Conservation (phyloP, 2,113 vertebrate genomes). For the Lamprotornis superbus region DNA sequence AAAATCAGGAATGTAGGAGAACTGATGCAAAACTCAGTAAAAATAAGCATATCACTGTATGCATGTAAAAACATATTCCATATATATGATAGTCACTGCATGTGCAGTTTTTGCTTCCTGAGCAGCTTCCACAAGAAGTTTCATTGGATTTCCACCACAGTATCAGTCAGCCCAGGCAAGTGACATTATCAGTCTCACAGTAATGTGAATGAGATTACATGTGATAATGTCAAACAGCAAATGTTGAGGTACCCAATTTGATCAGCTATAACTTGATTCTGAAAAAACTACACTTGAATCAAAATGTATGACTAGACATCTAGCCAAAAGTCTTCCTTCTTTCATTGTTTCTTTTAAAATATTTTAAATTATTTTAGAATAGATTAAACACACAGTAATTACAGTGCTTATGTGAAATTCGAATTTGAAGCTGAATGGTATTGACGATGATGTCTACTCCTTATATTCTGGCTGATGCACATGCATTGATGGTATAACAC, state of each 20-base stretch:
- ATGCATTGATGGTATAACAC: not conserved
- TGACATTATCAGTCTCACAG: not conserved
- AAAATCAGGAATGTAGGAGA: not conserved
- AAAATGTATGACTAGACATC: not conserved
- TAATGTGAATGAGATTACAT: not conserved
- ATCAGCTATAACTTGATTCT: not conserved
- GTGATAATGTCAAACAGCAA: conserved; percentile 7
- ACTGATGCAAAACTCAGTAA: not conserved
- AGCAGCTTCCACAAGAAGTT: not conserved
- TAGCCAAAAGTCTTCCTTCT: not conserved
- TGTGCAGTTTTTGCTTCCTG: not conserved
- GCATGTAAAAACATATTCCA: not conserved
- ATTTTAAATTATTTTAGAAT: not conserved
- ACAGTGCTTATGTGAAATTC: not conserved
- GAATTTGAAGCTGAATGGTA: not conserved
- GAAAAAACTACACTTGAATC: not conserved
- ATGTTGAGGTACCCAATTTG: not conserved
- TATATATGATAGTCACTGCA: not conserved
- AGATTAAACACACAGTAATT: not conserved
- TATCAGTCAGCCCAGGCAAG: not conserved
- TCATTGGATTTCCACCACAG: not conserved
- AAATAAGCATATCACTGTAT: not conserved
- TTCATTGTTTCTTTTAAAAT: not conserved
- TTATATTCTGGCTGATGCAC: not conserved
- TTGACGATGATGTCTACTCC: not conserved